Evolutionary conservation across 2,888 invertebrate genomes (phyloP), one percentile per base, ranked within the genome.

Genomic region (Melipona bicolor): DNA sequence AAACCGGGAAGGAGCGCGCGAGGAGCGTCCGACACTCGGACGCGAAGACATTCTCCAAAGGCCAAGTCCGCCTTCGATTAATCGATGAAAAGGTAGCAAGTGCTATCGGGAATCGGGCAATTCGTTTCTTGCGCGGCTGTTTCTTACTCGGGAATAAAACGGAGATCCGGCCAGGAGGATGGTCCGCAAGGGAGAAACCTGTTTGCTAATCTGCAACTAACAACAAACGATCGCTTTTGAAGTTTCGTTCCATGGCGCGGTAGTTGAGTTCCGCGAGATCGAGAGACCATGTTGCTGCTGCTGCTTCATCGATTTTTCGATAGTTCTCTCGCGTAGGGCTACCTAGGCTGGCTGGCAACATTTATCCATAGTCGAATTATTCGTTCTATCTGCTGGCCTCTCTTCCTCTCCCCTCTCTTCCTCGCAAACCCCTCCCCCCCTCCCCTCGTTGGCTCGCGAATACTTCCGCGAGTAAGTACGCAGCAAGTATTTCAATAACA

Each of bases 401-500:
- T 6, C 9, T 43, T 43, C 43, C 43, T 43, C 43, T 9, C 11
- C 11, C 43, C 11, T 11, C 43, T 11, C 11, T 2, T 43, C 11
- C 0, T 9, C n/a, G n/a, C n/a, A n/a, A n/a, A n/a, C 36, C 36
- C 9, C 36, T 9, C 9, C 9, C 36, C 24, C 15, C 3, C 13
- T 54, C 19, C 52, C 52, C 21, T 61, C 24, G 24, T 80, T 61
- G 71, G 69, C 73, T 77, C 74, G 81, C 79, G 79, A 87, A 90
- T 90, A 90, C 90, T 89, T 88, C 83, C 52, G 32, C 77, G 59
- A 83, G 81, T 76, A 90, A 90, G 87, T 91, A 86, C 81, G 81
- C 76, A 85, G 79, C 84, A 91, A 91, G 91, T 91, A 91, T 91
- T 91, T 80, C 92, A 90, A 91, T 91, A 91, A 91, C 88, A 79